These are phyloP conservation scores for Mizuhopecten yessoensis DNA, from an alignment of 1,140 invertebrate species.

Conservation along the genomic window DNA sequence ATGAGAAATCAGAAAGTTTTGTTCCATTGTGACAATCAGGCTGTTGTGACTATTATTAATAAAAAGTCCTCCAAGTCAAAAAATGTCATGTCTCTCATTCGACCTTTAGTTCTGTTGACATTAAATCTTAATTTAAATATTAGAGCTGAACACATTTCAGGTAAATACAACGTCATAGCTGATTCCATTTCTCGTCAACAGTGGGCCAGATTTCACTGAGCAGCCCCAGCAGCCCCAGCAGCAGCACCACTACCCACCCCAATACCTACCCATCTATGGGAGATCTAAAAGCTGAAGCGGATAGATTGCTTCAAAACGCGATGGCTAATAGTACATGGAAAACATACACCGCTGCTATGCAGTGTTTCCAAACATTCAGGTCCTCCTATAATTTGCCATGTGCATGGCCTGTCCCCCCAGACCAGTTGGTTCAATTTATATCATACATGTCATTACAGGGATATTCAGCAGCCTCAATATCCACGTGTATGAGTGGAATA, in stretches of 20 bases:
- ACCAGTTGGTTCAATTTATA: background rate
- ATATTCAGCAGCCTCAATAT: background rate
- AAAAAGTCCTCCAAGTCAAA: conserved; percentile 46
- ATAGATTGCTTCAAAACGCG: background rate
- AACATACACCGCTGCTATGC: background rate
- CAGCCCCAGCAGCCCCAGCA: background rate
- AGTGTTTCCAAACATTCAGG: conserved; percentile 16
- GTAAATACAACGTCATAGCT: background rate
- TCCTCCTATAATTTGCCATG: background rate
- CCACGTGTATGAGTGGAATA: background rate
- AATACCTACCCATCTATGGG: conserved; percentile 24
- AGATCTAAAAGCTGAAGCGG: background rate
- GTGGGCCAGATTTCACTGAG: background rate
- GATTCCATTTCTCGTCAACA: background rate
- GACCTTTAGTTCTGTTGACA: conserved; percentile 28
- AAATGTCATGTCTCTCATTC: conserved; percentile 42
- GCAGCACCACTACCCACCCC: background rate
- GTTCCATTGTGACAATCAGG: conserved; percentile 47
- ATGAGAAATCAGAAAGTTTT: conserved; percentile 44
- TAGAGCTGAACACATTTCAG: conserved; percentile 44
- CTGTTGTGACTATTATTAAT: conserved; percentile 49
- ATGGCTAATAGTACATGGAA: background rate
- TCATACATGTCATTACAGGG: background rate
- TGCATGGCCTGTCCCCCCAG: background rate
- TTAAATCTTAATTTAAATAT: background rate